Conservation (phyloP, 2,888 invertebrate species). For the Gymnocheta viridis region DNA sequence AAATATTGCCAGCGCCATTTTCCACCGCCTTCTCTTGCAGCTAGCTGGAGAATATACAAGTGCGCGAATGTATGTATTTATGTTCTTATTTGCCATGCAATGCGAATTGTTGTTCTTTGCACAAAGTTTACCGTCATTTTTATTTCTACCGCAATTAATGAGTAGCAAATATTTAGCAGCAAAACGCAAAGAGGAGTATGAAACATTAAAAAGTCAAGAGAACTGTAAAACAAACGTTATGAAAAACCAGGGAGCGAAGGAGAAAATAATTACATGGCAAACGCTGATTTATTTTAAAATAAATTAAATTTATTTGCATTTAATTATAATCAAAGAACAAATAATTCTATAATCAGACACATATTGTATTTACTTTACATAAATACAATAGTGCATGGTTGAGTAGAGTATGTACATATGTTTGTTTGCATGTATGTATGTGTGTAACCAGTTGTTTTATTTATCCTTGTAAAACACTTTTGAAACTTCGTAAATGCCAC, state of each 20-base stretch:
- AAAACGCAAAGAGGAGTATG: not conserved
- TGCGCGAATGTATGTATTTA: not conserved
- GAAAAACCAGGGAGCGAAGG: not conserved
- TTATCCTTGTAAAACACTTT: not conserved
- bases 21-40: not conserved
- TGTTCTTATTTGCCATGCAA: conserved; percentile 11
- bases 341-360: not conserved
- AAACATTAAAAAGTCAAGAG: not conserved
- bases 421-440: too few relatives aligned
- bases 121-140: conserved; percentile 26
- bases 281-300: not conserved
- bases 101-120: conserved; percentile 13
- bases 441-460: not conserved
- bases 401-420: too few relatives aligned
- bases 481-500: not conserved
- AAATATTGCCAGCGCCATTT: not conserved
- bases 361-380: not conserved
- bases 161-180: conserved; percentile 17
- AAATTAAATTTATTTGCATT: conserved; percentile 5
- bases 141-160: conserved; percentile 36
- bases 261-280: not conserved
- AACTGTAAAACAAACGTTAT: not conserved
- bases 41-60: not conserved
- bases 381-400: not conserved
- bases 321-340: not conserved